A percentile compares a stretch with the other conserved stretches of the same genome.
Conservation (phyloP, 2,888 invertebrate species). For the Scelioninae gen. 1 region DNA sequence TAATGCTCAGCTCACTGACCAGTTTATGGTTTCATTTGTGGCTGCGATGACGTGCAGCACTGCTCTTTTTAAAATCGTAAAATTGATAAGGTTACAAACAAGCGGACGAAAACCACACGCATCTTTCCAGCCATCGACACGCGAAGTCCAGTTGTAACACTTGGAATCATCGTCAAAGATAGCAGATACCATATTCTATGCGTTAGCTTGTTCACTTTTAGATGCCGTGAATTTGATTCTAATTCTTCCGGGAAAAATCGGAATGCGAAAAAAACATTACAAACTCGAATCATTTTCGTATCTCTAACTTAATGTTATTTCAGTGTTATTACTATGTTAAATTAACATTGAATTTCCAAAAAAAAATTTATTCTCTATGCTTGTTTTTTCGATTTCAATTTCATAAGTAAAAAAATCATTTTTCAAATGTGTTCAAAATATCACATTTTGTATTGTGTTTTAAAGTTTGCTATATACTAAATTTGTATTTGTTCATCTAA, state of each 20-base stretch:
- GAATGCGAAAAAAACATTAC: no score
- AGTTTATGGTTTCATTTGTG: conserved; percentile 45
- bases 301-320: no score
- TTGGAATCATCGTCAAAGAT: conserved; percentile 52
- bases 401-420: no score
- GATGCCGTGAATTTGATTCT: conserved; percentile 20
- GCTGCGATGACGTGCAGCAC: no score
- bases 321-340: no score
- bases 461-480: no score
- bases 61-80: conserved; percentile 33
- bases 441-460: no score
- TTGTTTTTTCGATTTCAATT: no score
- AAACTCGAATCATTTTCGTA: no score
- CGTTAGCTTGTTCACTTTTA: conserved; percentile 21
- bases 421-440: no score
- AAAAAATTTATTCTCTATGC: no score
- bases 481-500: neutral
- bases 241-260: neutral
- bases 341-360: no score
- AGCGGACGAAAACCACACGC: conserved; percentile 59
- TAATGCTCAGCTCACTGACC: conserved; percentile 9
- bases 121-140: conserved; percentile 51
- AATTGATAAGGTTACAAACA: conserved; percentile 60
- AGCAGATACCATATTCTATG: conserved; percentile 27
- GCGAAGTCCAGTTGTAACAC: conserved; percentile 42